phyloP scores from a whole-genome alignment of 2,113 vertebrate genomes.

The Acrocephalus kingi region DNA sequence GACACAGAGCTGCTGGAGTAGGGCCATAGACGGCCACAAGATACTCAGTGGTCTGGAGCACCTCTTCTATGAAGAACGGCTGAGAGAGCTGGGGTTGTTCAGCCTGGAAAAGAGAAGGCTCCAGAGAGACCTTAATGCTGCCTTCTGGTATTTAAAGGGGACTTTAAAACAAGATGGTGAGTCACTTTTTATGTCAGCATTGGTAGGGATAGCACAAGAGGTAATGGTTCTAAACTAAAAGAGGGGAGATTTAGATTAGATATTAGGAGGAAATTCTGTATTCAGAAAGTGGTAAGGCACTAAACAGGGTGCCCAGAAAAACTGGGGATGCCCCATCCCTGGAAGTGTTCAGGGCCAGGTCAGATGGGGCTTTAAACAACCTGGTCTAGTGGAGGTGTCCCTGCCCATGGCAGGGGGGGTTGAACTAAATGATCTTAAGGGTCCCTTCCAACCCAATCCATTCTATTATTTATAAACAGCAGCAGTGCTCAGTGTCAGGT shows the following conservation, averaged over 20 bases:
- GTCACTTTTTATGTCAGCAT: not conserved
- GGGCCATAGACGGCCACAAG: not conserved
- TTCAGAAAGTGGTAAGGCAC: not conserved
- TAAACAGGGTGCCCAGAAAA: not conserved
- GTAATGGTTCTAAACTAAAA: not conserved
- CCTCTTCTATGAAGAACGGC: not conserved
- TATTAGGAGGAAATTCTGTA: not conserved
- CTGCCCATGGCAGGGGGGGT: not conserved
- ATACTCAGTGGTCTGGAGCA: not conserved
- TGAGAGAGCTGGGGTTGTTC: not conserved
- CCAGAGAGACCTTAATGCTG: not conserved
- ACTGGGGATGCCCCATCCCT: not conserved
- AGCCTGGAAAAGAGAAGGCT: not conserved
- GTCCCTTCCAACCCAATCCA: not conserved
- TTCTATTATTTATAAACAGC: not conserved
- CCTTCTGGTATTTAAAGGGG: not conserved
- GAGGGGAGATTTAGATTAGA: not conserved
- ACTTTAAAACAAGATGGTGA: not conserved
- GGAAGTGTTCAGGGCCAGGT: not conserved
- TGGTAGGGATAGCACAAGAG: not conserved
- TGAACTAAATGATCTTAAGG: not conserved
- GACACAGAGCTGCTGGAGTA: not conserved
- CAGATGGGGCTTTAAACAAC: not conserved
- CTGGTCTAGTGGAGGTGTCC: not conserved
- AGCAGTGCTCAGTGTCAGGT: not conserved